Percentiles rank a stretch among this genome's conserved stretches.
These are phyloP conservation scores for Oreochromis spilurus DNA, from an alignment of 2,113 vertebrate species.

Conservation along the genomic window DNA sequence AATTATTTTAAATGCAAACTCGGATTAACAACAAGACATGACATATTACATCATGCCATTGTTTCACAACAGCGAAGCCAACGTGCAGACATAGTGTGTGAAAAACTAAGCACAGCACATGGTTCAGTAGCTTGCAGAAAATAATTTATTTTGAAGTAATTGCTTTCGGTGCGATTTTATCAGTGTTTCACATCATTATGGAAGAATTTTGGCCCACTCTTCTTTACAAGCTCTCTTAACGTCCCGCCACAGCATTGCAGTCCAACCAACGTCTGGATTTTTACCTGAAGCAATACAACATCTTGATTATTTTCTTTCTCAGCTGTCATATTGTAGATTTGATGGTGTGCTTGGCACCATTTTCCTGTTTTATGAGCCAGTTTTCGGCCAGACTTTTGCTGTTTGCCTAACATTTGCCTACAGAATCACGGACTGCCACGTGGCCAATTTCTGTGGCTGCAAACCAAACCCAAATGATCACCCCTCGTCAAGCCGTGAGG, in stretches of 20 bases:
- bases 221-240: neutral
- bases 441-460: neutral
- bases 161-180: neutral
- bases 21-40: neutral
- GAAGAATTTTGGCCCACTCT: neutral
- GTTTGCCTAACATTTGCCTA: neutral
- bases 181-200: neutral
- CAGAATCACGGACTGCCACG: neutral
- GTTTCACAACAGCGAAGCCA: neutral
- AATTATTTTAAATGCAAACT: neutral
- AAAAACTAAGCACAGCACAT: neutral
- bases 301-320: neutral
- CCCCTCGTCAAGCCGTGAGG: neutral
- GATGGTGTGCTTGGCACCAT: neutral
- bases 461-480: neutral
- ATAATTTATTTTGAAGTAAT: neutral
- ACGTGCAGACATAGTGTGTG: rapidly evolving
- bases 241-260: neutral
- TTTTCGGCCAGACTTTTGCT: neutral
- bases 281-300: neutral
- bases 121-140: neutral
- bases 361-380: neutral
- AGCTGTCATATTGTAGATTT: neutral
- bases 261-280: neutral
- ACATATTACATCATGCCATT: neutral